These are phyloP conservation scores for Calliphora vomitoria DNA, from an alignment of 2,888 invertebrate species.

Conservation along the genomic window DNA sequence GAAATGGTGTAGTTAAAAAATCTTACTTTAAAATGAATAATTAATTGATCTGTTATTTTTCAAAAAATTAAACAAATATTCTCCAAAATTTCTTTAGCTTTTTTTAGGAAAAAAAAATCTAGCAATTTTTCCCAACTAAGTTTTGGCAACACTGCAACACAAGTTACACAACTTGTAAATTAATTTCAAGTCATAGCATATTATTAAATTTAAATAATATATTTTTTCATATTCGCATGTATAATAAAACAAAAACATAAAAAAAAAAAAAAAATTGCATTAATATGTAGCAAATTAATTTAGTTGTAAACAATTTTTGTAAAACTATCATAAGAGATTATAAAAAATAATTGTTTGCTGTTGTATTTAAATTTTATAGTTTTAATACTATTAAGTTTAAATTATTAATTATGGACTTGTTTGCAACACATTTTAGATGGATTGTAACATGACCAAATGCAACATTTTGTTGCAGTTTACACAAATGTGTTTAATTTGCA, in stretches of 20 bases:
- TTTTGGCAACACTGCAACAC: background rate
- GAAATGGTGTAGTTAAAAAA: no score
- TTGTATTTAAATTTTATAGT: constrained; percentile 7
- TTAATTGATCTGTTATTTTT: no score
- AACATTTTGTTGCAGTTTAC: background rate
- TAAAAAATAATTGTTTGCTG: constrained; percentile 11
- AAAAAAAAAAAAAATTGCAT: constrained; percentile 36
- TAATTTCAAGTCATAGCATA: background rate
- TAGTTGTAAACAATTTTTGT: background rate
- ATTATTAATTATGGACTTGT: constrained; percentile 46
- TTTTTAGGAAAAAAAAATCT: no score
- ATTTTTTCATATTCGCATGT: background rate
- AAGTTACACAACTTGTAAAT: background rate
- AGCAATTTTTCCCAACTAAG: no score
- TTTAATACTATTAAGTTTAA: constrained; percentile 38
- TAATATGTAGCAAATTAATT: constrained; percentile 34
- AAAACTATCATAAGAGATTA: background rate
- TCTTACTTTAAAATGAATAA: no score
- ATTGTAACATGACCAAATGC: background rate
- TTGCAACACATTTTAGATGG: constrained; percentile 35
- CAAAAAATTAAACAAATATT: no score
- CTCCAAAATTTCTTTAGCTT: no score
- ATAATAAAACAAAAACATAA: background rate
- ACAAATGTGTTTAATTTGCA: constrained; percentile 6
- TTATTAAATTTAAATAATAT: background rate